Conservation (phyloP, 1,140 invertebrate genomes). For the Parasteatoda tepidariorum region DNA sequence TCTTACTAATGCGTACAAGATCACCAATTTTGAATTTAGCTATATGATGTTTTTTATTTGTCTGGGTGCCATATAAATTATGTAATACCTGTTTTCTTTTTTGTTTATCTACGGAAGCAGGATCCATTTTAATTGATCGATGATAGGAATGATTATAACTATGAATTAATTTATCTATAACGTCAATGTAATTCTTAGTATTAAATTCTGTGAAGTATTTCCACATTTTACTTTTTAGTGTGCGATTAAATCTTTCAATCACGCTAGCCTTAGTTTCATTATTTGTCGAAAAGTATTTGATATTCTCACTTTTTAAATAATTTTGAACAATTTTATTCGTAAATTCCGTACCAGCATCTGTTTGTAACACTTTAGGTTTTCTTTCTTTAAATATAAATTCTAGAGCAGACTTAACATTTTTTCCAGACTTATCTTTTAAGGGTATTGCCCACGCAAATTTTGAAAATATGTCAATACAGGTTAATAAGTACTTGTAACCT, state of each 20-base stretch:
- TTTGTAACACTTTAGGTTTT: too few relatives aligned
- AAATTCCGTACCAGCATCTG: not conserved
- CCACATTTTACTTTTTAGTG: slow-evolving; percentile 59
- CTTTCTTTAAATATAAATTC: slow-evolving; percentile 9
- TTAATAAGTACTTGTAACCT: slow-evolving; percentile 16
- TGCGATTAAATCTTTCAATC: slow-evolving; percentile 60
- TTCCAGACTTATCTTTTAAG: not conserved
- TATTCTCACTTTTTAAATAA: not conserved
- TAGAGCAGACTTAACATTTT: not conserved
- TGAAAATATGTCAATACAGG: slow-evolving; percentile 18
- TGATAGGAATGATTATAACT: slow-evolving; percentile 56
- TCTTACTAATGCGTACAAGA: slow-evolving; percentile 42
- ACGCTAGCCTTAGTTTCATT: slow-evolving; percentile 61
- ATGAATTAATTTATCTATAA: slow-evolving; percentile 35
- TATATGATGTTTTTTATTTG: slow-evolving; percentile 10
- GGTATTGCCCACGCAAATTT: not conserved
- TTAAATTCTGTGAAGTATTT: slow-evolving; percentile 59
- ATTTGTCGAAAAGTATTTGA: slow-evolving; percentile 9
- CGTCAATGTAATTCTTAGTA: slow-evolving; percentile 52
- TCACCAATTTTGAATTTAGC: slow-evolving; percentile 65
- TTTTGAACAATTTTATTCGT: not conserved
- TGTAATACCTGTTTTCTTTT: not conserved
- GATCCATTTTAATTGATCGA: not conserved
- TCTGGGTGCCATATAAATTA: not conserved
- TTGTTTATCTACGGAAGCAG: not conserved